phyloP scores from a whole-genome alignment of 2,888 invertebrate species.

The Acanthosepion pharaonis region DNA sequence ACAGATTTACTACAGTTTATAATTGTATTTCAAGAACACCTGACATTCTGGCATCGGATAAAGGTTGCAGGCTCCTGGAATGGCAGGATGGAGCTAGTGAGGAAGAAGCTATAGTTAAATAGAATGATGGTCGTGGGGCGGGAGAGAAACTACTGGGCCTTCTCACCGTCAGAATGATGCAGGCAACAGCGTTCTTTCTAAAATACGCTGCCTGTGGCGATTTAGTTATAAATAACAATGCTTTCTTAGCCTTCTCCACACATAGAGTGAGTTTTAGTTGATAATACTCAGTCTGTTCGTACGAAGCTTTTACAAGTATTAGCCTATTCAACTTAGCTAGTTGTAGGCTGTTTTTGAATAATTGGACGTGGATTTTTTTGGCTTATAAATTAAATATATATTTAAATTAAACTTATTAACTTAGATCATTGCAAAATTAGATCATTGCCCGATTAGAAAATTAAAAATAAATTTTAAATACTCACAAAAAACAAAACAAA shows the following conservation, averaged over 20 bases:
- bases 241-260: not conserved
- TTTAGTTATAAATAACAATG: not conserved
- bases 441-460: no score
- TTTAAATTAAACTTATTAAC: no score
- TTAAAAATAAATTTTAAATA: no score
- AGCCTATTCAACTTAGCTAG: no score
- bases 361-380: no score
- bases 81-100: not conserved
- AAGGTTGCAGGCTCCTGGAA: not conserved
- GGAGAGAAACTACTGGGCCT: not conserved
- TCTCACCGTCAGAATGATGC: not conserved
- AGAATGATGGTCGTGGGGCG: not conserved
- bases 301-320: no score
- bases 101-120: not conserved
- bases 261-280: no score
- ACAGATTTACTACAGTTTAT: not conserved
- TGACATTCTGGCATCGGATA: not conserved
- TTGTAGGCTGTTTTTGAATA: no score
- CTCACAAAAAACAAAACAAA: no score
- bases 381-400: no score
- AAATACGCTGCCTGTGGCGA: not conserved
- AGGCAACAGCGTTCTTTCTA: not conserved
- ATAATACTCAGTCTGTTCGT: no score
- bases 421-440: no score
- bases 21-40: slow-evolving; percentile 33